These are phyloP conservation scores for Sinocyclocheilus anshuiensis DNA, from an alignment of 2,113 vertebrate genomes.

Conservation along the genomic window DNA sequence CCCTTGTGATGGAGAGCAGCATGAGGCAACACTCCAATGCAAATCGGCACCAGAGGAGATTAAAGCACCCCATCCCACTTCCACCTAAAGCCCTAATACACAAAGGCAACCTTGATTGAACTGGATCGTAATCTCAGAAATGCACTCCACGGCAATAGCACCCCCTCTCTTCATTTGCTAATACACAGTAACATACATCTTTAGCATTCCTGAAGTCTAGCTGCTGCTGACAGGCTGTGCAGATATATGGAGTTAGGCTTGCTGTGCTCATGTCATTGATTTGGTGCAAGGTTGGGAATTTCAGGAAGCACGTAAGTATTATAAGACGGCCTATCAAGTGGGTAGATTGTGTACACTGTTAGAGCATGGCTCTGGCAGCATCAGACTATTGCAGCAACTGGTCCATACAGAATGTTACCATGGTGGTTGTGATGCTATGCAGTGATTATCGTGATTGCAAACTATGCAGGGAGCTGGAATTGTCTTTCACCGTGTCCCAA, in stretches of 20 bases:
- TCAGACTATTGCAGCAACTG: not conserved
- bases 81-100: conserved; percentile 25
- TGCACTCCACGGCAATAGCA: conserved; percentile 10
- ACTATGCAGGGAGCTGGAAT: conserved; percentile 2
- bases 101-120: conserved; percentile 18
- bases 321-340: not conserved
- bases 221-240: not conserved
- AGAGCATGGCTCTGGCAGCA: not conserved
- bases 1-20: conserved; percentile 45
- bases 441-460: conserved; percentile 20
- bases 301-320: not conserved
- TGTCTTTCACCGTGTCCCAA: conserved; percentile 30
- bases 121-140: conserved; percentile 28
- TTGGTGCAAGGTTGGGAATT: not conserved
- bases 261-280: not conserved
- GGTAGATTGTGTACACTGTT: conserved; percentile 3
- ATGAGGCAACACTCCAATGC: conserved; percentile 32
- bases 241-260: not conserved
- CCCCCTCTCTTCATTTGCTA: conserved; percentile 1
- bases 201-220: not conserved
- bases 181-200: conserved; percentile 17
- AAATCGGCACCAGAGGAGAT: conserved; percentile 41
- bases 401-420: conserved; percentile 14
- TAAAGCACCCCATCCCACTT: conserved; percentile 36
- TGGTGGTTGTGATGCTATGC: conserved; percentile 38